These are phyloP conservation scores for Zoanthus sansibaricus DNA, from an alignment of 92 coral and sea anemone species.

Conservation along the genomic window DNA sequence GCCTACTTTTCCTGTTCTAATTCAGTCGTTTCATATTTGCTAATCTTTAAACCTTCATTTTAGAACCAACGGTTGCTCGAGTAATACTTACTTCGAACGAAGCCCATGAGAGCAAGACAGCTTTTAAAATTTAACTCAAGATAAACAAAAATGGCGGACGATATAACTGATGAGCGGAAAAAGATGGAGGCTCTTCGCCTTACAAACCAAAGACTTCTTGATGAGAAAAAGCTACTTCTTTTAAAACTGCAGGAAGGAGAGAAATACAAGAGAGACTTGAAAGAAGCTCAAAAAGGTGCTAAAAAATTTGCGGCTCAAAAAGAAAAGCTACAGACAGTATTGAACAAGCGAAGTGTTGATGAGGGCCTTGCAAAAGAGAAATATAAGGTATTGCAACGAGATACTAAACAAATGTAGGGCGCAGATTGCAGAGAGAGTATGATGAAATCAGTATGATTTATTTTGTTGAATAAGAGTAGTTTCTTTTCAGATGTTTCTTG, in stretches of 20 bases:
- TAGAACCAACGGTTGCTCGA: conserved; percentile 6
- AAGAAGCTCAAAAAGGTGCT: conserved; percentile 67
- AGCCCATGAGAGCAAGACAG: conserved; percentile 6
- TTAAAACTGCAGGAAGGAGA: conserved; percentile 65
- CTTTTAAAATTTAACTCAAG: not conserved
- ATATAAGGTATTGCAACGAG: not conserved
- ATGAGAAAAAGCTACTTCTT: conserved; percentile 49
- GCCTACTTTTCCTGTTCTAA: not conserved
- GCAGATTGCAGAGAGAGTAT: too few relatives aligned
- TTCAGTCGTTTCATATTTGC: not conserved
- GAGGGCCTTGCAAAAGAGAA: not conserved
- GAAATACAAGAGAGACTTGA: conserved; percentile 63
- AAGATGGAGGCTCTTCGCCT: conserved; percentile 43
- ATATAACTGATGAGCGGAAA: not conserved
- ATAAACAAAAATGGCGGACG: conserved; percentile 26
- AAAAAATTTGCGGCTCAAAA: conserved; percentile 63
- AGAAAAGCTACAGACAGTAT: conserved; percentile 59
- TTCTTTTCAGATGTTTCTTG: too few relatives aligned
- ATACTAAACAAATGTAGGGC: too few relatives aligned
- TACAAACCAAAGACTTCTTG: conserved; percentile 53
- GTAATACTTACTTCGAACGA: conserved; percentile 7
- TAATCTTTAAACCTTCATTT: conserved; percentile 6
- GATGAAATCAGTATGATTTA: too few relatives aligned
- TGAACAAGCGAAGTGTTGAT: conserved; percentile 9
- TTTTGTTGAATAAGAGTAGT: too few relatives aligned